Percentiles rank a stretch among this genome's conserved stretches.
phyloP scores from a whole-genome alignment of 37 sponge, comb jelly and placozoan genomes.

The Haliclona indistincta region DNA sequence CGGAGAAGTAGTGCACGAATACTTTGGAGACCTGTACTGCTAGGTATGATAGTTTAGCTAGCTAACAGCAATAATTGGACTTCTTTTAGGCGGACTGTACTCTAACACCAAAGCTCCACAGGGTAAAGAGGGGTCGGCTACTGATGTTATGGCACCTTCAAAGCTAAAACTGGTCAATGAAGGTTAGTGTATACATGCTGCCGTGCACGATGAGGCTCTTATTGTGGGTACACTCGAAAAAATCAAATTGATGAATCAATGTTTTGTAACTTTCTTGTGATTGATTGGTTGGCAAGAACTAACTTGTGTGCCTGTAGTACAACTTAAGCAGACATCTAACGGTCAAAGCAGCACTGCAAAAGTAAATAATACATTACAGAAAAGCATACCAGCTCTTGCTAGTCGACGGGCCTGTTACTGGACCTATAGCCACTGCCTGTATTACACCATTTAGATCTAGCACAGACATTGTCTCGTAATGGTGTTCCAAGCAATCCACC shows the following conservation, averaged over 20 bases:
- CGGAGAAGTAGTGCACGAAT: conserved; percentile 48
- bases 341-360: too few species aligned
- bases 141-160: conserved; percentile 73
- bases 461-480: conserved; percentile 28
- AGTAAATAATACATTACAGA: too few species aligned
- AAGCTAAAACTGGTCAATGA: conserved; percentile 46
- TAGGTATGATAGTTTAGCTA: conserved; percentile 44
- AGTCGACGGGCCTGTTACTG: not conserved
- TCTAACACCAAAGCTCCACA: conserved; percentile 75
- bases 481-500: conserved; percentile 37
- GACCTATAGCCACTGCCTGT: not conserved
- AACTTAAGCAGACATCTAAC: too few species aligned
- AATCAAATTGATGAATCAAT: too few species aligned
- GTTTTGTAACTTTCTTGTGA: too few species aligned
- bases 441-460: conserved; percentile 45
- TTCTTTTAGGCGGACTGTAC: conserved; percentile 79
- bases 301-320: too few species aligned
- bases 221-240: too few species aligned
- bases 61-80: not conserved
- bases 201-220: not conserved
- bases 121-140: conserved; percentile 84
- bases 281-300: too few species aligned
- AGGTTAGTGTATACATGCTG: conserved; percentile 31
- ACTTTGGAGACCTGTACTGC: conserved; percentile 85
- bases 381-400: too few species aligned